Base-by-base conservation (phyloP, 2,888 invertebrate species). In the Aspidapion aeneum region DNA sequence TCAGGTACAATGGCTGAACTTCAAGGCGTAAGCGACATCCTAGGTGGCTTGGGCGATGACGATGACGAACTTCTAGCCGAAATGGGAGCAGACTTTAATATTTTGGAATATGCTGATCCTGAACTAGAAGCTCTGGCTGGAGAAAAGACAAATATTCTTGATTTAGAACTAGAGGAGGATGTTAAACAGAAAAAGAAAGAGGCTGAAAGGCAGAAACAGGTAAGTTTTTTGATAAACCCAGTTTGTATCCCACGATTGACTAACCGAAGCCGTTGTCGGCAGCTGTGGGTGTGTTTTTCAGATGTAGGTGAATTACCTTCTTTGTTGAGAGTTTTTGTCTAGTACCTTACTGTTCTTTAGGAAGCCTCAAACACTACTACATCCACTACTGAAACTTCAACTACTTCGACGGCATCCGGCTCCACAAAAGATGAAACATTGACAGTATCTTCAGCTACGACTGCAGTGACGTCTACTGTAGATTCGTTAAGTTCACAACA, bases 61-160 rank as follows among this genome's bases (percentile, higher is more conserved):
- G 92, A 93, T 72, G 92, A 93, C 72, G 94, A 94, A 74, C 83
- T 95, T 52, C 82, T 94, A 21, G 92, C 91, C n/a, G 93, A 93
- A 81, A 92, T 95, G 84, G 95, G 94, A 2, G 90, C 93, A 66
- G 96, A 96, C 82, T 97, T 97, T 80, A 96, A 97, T 79, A 95
- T 97, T 74, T 81, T 97, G 68, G 95, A 96, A 79, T 97, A 96
- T 79, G 96, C 95, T 0, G 96, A 97, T 83, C 94, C 96, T 0
- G 96, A 96, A 80, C 82, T 96, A 60, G 94, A 94, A 70, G 88
- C 89, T 65, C 85, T 92, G 71, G 89, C 89, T 63, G 90, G 90
- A 1, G 88, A 88, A 67, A 90, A 91, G 74, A 93, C 93, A 48
- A 94, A 93, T 75, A 91, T 96, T 70, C 85, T 96, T 61, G 89